A percentile compares a stretch with the other conserved stretches of the same genome.
These are phyloP conservation scores for Osmerus mordax DNA, from an alignment of 2,113 vertebrate genomes.

Conservation along the genomic window DNA sequence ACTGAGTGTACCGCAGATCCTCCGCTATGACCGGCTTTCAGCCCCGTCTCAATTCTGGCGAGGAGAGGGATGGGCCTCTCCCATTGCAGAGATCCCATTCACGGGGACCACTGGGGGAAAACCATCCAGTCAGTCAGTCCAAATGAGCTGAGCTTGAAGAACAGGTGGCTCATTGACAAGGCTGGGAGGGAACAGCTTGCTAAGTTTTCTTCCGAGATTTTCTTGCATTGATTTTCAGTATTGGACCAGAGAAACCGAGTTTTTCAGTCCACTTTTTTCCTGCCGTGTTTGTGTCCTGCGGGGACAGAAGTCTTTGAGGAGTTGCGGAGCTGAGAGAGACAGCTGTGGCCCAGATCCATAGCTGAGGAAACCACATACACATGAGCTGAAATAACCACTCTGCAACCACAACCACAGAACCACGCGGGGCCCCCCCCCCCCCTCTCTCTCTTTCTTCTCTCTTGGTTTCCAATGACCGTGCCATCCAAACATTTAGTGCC, in stretches of 20 bases:
- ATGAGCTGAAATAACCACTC: conserved; percentile 39
- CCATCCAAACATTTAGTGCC: not conserved
- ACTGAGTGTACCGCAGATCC: no score
- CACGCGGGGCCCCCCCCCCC: conserved; percentile 19
- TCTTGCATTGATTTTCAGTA: not conserved
- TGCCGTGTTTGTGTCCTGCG: not conserved
- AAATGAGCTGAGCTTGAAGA: conserved; percentile 38
- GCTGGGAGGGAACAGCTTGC: conserved; percentile 16
- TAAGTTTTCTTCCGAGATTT: no score
- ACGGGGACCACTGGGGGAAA: conserved; percentile 1
- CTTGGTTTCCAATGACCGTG: not conserved
- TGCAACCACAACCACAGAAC: conserved; percentile 25
- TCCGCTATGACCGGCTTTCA: no score
- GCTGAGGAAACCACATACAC: conserved; percentile 45
- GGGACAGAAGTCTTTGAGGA: conserved; percentile 5
- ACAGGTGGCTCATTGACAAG: conserved; percentile 36
- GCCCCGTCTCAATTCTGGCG: no score
- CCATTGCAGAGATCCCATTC: not conserved
- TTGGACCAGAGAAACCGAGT: not conserved
- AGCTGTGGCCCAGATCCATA: conserved; percentile 23
- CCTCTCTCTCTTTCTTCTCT: not conserved
- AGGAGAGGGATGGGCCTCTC: no score
- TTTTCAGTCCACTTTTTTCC: not conserved
- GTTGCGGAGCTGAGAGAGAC: conserved; percentile 24
- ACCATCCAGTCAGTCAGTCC: conserved; percentile 19